Evolutionary conservation across 2,113 vertebrate species (phyloP), one percentile per base, ranked within the genome.

Genomic region (Colossoma macropomum): DNA sequence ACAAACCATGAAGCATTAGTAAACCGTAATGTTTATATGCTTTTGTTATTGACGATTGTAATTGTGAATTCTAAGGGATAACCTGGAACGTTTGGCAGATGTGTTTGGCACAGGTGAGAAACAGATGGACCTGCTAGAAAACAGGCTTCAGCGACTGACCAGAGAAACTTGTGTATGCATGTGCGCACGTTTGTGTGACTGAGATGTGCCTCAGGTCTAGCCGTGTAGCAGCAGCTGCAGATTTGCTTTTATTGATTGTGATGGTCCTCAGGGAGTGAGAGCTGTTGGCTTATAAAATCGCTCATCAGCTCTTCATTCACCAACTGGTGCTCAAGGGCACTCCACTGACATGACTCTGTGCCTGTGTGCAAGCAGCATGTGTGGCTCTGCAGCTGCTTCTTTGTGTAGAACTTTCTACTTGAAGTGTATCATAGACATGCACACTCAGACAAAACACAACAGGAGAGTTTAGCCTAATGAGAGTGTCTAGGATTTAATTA

Each of bases 231-330:
- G 54, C 45, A 62, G 7, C 60, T 72, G 27, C 41, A 45, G 41
- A 45, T 45, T 21, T 30, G 27, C 54, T 27, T 41, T 38, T 48
- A 19, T 4, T 27, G 76, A 56, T 25, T 59, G 56, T 32, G 52
- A 54, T 21, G 25, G 60, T 63, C 34, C 25, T 63, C 60, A 28
- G 60, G 25, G 60, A 63, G n/a, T 4, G 11, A 27, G n/a, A 63
- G 60, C 52, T 16, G 15, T 54, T 34, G 23, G 54, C 12, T n/a
- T 7, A 52, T 48, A 52, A 28, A 73, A 27, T 65, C 62, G 28
- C 62, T 65, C n/a, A 66, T 32, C 63, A 66, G 17, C 63, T 66
- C 52, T 54, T 54, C 63, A 66, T 66, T 66, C 63, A 66, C 12
- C 63, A 10, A 66, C 1, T 32, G 63, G 13, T 28, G 28, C 28